Base-by-base conservation (phyloP, 2,888 invertebrate species). In the Drosophila kuntzei region DNA sequence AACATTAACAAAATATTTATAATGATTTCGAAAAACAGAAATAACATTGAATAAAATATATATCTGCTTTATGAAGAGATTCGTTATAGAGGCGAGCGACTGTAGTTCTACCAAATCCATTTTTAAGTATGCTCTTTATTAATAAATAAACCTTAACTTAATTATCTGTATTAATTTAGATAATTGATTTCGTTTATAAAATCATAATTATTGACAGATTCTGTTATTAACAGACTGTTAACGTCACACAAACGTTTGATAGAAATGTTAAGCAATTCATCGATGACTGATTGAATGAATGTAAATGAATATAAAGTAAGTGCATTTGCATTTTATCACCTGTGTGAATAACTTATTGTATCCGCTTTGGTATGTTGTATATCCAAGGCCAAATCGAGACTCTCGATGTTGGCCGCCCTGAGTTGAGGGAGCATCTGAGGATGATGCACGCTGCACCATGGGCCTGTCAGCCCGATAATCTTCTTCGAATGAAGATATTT, bases 391-490 rank as follows among this genome's bases (percentile, higher is more conserved):
- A 89, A 92, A 92, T 85, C 92, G 92, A 89, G 92, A 92, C 66
- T 92, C 92, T 80, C 92, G 91, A 90, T 92, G 88, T 54, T 82
- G 92, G 87, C 91, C 91, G 61, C 90, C 92, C 86, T 92, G 89
- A 83, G 90, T 84, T 71, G 92, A 90, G 87, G 92, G 92, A 90
- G 90, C 92, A 92, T 92, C 92, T 87, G 92, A 89, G 73, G 92
- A 91, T 53, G 92, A 91, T 89, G 92, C 92, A 84, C 92, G 90
- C 82, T 92, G 92, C 91, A 92, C 92, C 92, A 92, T 92, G 91
- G 92, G 92, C 92, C 90, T 89, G 80, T 92, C 92, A 90, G 92
- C 91, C 92, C 92, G 87, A 78, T 90, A 92, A 78, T 92, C 92
- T 90, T 92, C 92, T 90, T 92, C 92, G 90, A 92, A 90, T 78